Conservation (phyloP, 2,797 vertebrate species). For the Eurystomus glaucurus region DNA sequence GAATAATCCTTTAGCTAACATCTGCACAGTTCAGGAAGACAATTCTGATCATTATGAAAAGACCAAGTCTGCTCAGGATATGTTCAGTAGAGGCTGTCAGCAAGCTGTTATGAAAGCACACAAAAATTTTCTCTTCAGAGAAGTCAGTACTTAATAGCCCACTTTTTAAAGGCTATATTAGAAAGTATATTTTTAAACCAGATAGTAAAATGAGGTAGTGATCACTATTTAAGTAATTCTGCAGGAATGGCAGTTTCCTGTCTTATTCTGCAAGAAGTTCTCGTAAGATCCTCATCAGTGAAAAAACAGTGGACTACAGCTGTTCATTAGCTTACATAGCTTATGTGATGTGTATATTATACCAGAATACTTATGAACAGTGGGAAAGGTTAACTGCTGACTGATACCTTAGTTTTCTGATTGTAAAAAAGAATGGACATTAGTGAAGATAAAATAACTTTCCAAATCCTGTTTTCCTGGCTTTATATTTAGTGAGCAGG, state of each 20-base stretch:
- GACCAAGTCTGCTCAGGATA: neutral
- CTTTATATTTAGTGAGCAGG: neutral
- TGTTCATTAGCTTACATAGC: neutral
- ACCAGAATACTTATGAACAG: neutral
- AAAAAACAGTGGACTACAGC: neutral
- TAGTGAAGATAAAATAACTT: neutral
- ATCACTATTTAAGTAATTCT: neutral
- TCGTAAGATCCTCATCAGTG: neutral
- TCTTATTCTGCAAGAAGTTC: neutral
- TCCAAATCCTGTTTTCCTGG: neutral
- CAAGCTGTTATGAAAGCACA: neutral
- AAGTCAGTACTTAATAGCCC: neutral
- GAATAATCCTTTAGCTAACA: neutral
- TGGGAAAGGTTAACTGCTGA: neutral
- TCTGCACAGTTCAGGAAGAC: neutral
- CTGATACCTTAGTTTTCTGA: neutral
- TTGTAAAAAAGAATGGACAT: neutral
- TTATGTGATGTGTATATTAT: neutral
- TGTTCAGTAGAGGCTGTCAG: neutral
- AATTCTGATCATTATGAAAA: neutral
- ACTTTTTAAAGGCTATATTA: neutral
- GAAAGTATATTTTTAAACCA: neutral
- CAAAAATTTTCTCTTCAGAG: neutral
- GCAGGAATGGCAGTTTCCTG: neutral
- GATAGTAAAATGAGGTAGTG: neutral